These are phyloP conservation scores for Antitype chi DNA, from an alignment of 2,888 invertebrate genomes.

Conservation along the genomic window DNA sequence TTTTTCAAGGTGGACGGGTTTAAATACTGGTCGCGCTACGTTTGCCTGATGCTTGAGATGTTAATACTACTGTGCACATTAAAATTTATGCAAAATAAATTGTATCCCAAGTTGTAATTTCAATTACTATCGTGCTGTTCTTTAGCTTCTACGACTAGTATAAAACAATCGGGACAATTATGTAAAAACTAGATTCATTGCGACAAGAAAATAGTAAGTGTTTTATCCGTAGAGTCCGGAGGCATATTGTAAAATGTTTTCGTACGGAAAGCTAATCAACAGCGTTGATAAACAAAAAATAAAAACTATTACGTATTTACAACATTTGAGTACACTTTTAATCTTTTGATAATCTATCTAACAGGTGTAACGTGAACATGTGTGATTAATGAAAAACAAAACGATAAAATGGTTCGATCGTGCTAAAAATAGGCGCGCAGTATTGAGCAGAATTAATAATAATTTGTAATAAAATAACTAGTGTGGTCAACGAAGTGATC, in stretches of 20 bases:
- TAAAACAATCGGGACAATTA: constrained; percentile 56
- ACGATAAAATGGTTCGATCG: constrained; percentile 46
- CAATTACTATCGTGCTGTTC: constrained; percentile 31
- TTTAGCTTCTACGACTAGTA: constrained; percentile 31
- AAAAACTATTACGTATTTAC: constrained; percentile 44
- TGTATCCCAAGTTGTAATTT: constrained; percentile 47
- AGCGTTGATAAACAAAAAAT: constrained; percentile 41
- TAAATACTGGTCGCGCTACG: constrained; percentile 75
- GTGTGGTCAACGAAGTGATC: constrained; percentile 29
- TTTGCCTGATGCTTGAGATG: constrained; percentile 73
- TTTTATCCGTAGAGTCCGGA: constrained; percentile 63
- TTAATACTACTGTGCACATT: constrained; percentile 62
- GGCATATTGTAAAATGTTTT: constrained; percentile 67
- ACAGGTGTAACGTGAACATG: constrained; percentile 19
- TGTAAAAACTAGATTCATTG: constrained; percentile 68
- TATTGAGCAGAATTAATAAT: constrained; percentile 37
- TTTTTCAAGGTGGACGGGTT: constrained; percentile 85
- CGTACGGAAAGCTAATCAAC: constrained; percentile 57
- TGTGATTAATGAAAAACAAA: constrained; percentile 55
- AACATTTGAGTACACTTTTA: constrained; percentile 24
- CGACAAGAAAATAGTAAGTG: constrained; percentile 69
- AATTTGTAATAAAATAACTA: constrained; percentile 38
- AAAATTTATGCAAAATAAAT: constrained; percentile 58
- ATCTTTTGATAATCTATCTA: constrained; percentile 44
- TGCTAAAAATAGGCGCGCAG: constrained; percentile 37